Evolutionary conservation across 2,888 invertebrate genomes (phyloP).

Genomic region (Urechis unicinctus): DNA sequence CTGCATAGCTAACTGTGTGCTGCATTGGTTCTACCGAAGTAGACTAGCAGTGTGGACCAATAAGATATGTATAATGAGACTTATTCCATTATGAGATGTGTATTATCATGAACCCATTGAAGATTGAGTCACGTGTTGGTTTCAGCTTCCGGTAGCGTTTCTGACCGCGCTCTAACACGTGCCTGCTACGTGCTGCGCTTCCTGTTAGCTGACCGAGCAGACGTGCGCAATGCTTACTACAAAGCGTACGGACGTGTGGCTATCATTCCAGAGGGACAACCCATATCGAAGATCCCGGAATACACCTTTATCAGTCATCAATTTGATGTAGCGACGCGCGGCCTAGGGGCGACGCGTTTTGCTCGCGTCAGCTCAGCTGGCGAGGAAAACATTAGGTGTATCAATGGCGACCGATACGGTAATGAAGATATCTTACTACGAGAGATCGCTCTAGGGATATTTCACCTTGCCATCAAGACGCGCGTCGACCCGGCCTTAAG

Average conservation of each 20-base stretch:
- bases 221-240: slow-evolving; percentile 27
- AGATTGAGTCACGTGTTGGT: too few relatives aligned
- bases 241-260: slow-evolving; percentile 29
- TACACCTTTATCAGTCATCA: slow-evolving; percentile 19
- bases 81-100: too few relatives aligned
- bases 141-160: slow-evolving; percentile 23
- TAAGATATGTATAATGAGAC: too few relatives aligned
- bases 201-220: slow-evolving; percentile 29
- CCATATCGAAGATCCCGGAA: slow-evolving; percentile 28
- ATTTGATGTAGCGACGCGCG: slow-evolving; percentile 24
- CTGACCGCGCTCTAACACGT: slow-evolving; percentile 28
- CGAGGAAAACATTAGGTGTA: slow-evolving; percentile 32
- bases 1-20: too few relatives aligned
- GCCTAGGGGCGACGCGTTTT: slow-evolving; percentile 27
- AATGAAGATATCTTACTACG: slow-evolving; percentile 19
- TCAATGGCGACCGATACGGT: slow-evolving; percentile 11
- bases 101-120: too few relatives aligned
- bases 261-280: slow-evolving; percentile 24
- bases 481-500: slow-evolving; percentile 6
- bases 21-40: too few relatives aligned
- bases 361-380: slow-evolving; percentile 27
- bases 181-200: slow-evolving; percentile 36
- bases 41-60: too few relatives aligned
- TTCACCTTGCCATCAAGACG: slow-evolving; percentile 15
- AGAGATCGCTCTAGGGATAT: slow-evolving; percentile 19